phyloP scores from a whole-genome alignment of 2,888 invertebrate species.

The Agriopis aurantiaria region DNA sequence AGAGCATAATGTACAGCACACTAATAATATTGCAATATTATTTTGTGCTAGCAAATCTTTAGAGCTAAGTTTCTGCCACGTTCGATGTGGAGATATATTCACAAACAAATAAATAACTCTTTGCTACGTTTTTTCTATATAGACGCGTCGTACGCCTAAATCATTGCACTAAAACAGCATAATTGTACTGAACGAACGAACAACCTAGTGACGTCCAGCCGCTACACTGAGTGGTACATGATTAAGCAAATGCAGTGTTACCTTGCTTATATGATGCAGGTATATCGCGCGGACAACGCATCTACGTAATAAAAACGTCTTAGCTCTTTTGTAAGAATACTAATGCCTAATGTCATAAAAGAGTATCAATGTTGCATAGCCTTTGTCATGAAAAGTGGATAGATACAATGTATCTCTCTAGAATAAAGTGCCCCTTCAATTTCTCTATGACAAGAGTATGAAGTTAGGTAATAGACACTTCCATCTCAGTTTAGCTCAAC shows the following conservation, averaged over 20 bases:
- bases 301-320: no score
- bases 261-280: no score
- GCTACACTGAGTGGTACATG: no score
- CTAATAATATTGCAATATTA: constrained; percentile 2
- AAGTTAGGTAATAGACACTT: constrained; percentile 10
- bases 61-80: constrained; percentile 1
- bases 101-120: background rate
- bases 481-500: constrained; percentile 11
- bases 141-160: no score
- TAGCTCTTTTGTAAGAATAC: background rate
- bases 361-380: constrained; percentile 35
- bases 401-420: constrained; percentile 22
- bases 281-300: no score
- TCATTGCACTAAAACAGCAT: no score
- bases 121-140: no score
- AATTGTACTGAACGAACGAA: no score
- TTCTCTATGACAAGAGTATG: background rate
- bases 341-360: constrained; percentile 28
- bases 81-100: background rate
- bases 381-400: constrained; percentile 47
- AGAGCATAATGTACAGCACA: constrained; percentile 1
- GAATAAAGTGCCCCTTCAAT: constrained; percentile 3
- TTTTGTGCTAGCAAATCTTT: constrained; percentile 11
- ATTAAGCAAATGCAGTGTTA: no score
- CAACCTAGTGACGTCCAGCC: no score